Conservation (phyloP, 2,797 vertebrate genomes). For the Buphagus erythrorhynchus region DNA sequence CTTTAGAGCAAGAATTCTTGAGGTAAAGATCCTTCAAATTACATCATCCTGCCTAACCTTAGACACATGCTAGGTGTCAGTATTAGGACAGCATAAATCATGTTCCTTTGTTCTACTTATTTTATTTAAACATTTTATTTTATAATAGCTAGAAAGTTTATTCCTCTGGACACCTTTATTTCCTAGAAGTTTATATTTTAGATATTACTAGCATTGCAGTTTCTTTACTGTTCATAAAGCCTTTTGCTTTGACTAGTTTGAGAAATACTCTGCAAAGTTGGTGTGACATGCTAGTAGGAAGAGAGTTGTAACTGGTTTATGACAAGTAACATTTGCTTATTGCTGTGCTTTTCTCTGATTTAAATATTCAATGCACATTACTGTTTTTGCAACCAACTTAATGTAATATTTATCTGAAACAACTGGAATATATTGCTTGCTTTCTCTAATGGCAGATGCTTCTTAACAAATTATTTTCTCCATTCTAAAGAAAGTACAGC, state of each 20-base stretch:
- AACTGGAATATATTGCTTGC: background rate
- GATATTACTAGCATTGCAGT: background rate
- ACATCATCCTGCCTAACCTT: background rate
- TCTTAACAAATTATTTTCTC: background rate
- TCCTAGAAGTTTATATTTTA: background rate
- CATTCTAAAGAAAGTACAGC: slow-evolving; percentile 86
- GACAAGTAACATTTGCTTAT: background rate
- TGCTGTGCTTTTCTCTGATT: background rate
- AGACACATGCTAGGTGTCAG: background rate
- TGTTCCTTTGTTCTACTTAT: background rate
- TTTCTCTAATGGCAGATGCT: background rate
- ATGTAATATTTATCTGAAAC: background rate
- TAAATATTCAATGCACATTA: background rate
- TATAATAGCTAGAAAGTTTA: background rate
- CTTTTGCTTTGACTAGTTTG: background rate
- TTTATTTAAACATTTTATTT: background rate
- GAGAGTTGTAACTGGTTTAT: background rate
- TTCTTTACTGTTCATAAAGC: background rate
- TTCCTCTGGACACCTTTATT: background rate
- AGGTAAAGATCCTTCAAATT: background rate
- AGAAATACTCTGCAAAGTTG: background rate
- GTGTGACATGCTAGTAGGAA: background rate
- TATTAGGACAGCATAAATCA: background rate
- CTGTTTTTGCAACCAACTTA: background rate
- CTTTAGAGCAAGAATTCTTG: background rate